These are phyloP conservation scores for Montipora capricornis DNA, from an alignment of 64 coral and sea anemone genomes.

Conservation along the genomic window DNA sequence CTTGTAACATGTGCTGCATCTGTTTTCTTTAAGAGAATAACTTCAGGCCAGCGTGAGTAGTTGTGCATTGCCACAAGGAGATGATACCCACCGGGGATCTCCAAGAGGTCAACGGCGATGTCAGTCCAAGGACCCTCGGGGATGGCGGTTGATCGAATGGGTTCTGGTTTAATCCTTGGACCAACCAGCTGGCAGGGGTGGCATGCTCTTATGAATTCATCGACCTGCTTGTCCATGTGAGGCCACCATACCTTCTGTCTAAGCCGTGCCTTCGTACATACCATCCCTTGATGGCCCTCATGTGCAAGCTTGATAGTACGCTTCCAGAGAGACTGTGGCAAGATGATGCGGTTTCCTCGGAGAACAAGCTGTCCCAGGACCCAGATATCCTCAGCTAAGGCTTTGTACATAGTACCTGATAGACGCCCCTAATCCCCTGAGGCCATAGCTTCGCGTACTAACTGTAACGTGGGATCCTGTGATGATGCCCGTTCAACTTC, in stretches of 20 bases:
- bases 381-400: too few species aligned
- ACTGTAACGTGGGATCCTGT: not conserved
- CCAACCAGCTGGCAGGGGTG: slow-evolving; percentile 43
- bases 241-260: not conserved
- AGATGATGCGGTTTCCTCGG: slow-evolving; percentile 5
- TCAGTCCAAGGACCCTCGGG: slow-evolving; percentile 10
- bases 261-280: slow-evolving; percentile 15
- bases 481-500: not conserved
- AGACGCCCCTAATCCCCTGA: slow-evolving; percentile 24
- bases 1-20: slow-evolving; percentile 43
- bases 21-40: slow-evolving; percentile 46
- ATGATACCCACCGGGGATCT: slow-evolving; percentile 11
- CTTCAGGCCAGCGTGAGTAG: slow-evolving; percentile 56
- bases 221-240: slow-evolving; percentile 23
- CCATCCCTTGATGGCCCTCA: not conserved
- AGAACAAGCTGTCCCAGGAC: not conserved
- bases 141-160: slow-evolving; percentile 26
- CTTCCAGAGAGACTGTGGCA: too few species aligned
- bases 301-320: too few species aligned
- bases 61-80: slow-evolving; percentile 31
- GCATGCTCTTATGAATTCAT: slow-evolving; percentile 12
- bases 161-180: slow-evolving; percentile 24
- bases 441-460: slow-evolving; percentile 37
- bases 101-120: slow-evolving; percentile 6
- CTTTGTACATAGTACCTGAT: not conserved